These are phyloP conservation scores for Australoheros scitulus DNA, from an alignment of 2,113 vertebrate genomes.

Conservation along the genomic window DNA sequence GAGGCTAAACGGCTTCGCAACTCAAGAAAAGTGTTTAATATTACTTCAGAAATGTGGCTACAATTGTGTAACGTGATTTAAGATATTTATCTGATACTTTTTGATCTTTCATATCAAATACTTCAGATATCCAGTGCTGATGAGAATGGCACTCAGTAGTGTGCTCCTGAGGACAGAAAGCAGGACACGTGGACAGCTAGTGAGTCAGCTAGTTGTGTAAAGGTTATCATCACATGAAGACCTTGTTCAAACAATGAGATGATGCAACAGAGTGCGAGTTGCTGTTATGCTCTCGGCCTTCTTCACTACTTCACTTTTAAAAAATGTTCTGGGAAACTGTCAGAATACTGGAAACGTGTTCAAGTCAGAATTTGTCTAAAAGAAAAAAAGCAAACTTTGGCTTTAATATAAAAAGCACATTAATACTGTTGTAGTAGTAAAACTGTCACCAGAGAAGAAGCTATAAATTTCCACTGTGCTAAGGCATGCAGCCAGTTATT, in stretches of 20 bases:
- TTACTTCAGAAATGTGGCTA: neutral
- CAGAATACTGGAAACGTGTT: neutral
- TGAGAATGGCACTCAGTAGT: neutral
- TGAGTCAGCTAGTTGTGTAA: constrained; percentile 20
- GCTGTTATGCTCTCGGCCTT: neutral
- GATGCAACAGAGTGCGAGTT: neutral
- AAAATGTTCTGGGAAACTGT: neutral
- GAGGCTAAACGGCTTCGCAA: neutral
- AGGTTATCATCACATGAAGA: neutral
- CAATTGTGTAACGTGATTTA: neutral
- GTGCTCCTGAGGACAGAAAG: neutral
- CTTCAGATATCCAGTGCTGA: neutral
- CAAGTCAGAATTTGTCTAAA: neutral
- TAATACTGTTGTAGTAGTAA: neutral
- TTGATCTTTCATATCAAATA: neutral
- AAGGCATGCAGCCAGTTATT: neutral
- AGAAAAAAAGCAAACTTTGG: neutral
- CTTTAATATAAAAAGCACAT: neutral
- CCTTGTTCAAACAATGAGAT: neutral
- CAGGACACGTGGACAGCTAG: neutral
- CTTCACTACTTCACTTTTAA: neutral
- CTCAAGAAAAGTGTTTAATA: neutral
- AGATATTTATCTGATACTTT: neutral
- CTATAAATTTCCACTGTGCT: neutral
- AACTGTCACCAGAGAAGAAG: neutral